Base-by-base conservation (phyloP, 2,888 invertebrate genomes). In the Tetrapedia diversipes region DNA sequence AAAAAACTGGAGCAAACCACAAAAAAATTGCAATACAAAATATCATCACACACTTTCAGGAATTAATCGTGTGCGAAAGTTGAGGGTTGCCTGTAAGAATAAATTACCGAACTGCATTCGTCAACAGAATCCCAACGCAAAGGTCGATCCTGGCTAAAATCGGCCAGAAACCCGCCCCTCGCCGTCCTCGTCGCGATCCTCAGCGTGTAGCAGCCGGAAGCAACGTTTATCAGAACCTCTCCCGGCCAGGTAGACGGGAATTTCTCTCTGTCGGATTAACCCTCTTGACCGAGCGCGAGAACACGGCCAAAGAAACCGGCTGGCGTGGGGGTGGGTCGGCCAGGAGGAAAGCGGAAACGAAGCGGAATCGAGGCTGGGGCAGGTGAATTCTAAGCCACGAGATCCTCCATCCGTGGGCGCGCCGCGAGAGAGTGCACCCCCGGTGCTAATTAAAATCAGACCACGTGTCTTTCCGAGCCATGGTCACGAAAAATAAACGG, bases 391-490 rank as follows among this genome's bases (percentile, higher is more conserved):
- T 85, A 85, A 86, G 81, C 83, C 83, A n/a, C 63, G 82, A 85
- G 82, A 81, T 88, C 86, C 86, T 85, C 79, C 84, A 81, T 84
- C 81, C 83, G 79, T 69, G 73, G 66, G 49, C 66, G 16, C 37
- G 68, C 61, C 74, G 54, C 71, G 63, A 56, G 79, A 61, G 79
- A 86, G 82, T 83, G 83, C 84, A 83, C 79, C 84, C 80, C 84
- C 82, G 86, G 82, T 84, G 88, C 88, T 89, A 89, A 89, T 89
- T 89, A 89, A 87, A 88, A 88, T 80, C 85, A 83, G 85, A 86
- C 82, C 88, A 86, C 87, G 86, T 88, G 88, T 90, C 89, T 90
- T 90, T 90, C 87, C 87, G 86, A 87, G 84, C 86, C 85, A 81
- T 84, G 87, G 82, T 86, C 86, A 85, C 84, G 86, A 87, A 89